Evolutionary conservation across 1,140 invertebrate species (phyloP).

Genomic region (Meloidogyne hapla): DNA sequence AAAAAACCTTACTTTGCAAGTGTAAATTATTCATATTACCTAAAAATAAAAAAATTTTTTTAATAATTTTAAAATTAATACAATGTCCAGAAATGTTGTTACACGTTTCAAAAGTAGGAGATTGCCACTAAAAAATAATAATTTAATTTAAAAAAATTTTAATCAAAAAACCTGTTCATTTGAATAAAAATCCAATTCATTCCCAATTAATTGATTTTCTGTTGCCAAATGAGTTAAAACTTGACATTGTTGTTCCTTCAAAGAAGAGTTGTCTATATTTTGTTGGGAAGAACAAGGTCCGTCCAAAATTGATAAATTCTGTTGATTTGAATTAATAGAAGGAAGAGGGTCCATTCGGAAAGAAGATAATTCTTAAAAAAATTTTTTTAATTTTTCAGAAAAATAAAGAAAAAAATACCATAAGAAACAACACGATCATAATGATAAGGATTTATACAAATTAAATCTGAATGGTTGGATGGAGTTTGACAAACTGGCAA

Average conservation of each 20-base stretch:
- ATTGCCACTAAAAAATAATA: slow-evolving; percentile 21
- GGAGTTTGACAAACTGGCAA: slow-evolving; percentile 75
- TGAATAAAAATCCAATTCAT: slow-evolving; percentile 3
- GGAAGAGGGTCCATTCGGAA: slow-evolving; percentile 42
- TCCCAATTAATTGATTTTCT: slow-evolving; percentile 12
- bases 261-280: background rate
- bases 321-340: background rate
- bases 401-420: slow-evolving; percentile 66
- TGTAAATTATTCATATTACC: slow-evolving; percentile 35
- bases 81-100: background rate
- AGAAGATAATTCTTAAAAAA: slow-evolving; percentile 36
- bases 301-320: background rate
- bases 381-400: background rate
- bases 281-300: background rate
- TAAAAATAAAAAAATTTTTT: slow-evolving; percentile 4
- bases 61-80: slow-evolving; percentile 1
- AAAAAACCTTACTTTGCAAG: slow-evolving; percentile 51
- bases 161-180: background rate
- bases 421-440: slow-evolving; percentile 98
- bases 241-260: slow-evolving; percentile 12
- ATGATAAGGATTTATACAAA: slow-evolving; percentile 99
- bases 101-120: slow-evolving; percentile 3
- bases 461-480: slow-evolving; percentile 68
- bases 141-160: no score
- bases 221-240: background rate